Conservation (phyloP, 1,140 invertebrate genomes). For the Hypothenemus hampei region DNA sequence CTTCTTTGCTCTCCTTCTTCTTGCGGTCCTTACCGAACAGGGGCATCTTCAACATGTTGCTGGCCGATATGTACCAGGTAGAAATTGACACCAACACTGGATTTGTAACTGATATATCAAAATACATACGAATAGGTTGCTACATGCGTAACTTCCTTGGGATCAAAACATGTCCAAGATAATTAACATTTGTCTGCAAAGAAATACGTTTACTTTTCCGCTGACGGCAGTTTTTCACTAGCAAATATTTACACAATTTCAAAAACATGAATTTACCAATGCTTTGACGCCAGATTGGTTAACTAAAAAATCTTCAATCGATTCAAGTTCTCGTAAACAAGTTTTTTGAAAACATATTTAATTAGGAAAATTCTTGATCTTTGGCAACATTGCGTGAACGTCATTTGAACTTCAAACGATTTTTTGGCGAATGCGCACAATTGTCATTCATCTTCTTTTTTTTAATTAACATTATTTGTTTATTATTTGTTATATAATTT, state of each 20-base stretch:
- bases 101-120: slow-evolving; percentile 1
- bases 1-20: slow-evolving; percentile 72
- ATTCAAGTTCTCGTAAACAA: no score
- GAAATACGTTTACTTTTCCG: background rate
- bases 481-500: no score
- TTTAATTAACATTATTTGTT: no score
- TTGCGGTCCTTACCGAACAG: slow-evolving; percentile 83
- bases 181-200: background rate
- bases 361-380: no score
- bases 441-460: no score
- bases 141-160: background rate
- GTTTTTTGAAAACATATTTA: no score
- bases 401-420: no score
- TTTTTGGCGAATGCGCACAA: no score
- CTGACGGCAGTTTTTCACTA: background rate
- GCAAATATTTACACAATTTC: slow-evolving; percentile 21
- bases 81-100: slow-evolving; percentile 1
- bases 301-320: no score
- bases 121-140: background rate
- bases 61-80: no score
- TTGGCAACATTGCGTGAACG: no score
- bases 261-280: slow-evolving; percentile 9
- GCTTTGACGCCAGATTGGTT: slow-evolving; percentile 5
- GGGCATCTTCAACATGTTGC: slow-evolving; percentile 59
- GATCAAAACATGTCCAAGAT: background rate